phyloP scores from a whole-genome alignment of 2,113 vertebrate species.

The Pteruthius melanotis region DNA sequence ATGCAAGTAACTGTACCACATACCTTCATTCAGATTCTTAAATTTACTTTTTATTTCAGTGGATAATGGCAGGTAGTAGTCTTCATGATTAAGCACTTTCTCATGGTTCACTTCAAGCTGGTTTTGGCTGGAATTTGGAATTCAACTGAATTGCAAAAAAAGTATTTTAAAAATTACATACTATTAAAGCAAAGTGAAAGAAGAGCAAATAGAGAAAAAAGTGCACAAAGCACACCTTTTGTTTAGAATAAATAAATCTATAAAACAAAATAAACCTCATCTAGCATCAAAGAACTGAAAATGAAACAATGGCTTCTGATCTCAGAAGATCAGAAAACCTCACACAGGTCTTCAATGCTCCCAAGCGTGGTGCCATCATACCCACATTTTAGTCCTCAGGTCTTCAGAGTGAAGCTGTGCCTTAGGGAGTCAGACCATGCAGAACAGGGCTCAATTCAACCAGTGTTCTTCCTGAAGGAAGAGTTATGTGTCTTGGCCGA shows the following conservation, averaged over 20 bases:
- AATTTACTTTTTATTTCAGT: constrained; percentile 1
- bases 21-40: neutral
- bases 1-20: neutral
- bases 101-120: neutral
- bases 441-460: neutral
- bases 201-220: neutral
- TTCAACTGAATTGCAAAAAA: neutral
- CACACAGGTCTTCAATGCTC: neutral
- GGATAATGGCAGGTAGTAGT: neutral
- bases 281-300: neutral
- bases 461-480: neutral
- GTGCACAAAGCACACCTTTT: neutral
- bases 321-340: neutral
- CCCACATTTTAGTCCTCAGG: neutral
- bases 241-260: neutral
- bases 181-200: neutral
- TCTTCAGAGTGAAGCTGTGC: neutral
- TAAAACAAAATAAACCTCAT: neutral
- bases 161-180: neutral
- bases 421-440: neutral
- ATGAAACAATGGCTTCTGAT: neutral
- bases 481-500: neutral
- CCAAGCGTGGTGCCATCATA: neutral
- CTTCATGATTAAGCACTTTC: neutral
- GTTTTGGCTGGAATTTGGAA: neutral